phyloP scores from a whole-genome alignment of 2,797 vertebrate genomes.

The Acanthis flammea region DNA sequence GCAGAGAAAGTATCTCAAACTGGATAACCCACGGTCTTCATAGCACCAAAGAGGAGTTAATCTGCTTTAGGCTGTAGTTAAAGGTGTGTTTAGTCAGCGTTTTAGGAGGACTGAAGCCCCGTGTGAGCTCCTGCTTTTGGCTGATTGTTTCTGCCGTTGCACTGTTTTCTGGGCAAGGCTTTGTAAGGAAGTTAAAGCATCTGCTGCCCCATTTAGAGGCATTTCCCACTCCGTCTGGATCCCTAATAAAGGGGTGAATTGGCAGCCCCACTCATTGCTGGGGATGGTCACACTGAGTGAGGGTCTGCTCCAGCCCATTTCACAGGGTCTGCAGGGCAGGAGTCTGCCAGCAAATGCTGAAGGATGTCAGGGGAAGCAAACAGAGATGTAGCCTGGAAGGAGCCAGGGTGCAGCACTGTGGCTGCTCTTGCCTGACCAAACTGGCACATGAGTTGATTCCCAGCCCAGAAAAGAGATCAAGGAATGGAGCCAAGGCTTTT shows the following conservation, averaged over 20 bases:
- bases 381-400: background rate
- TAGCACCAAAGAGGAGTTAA: background rate
- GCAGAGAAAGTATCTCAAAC: background rate
- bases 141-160: background rate
- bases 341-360: background rate
- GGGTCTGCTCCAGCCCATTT: background rate
- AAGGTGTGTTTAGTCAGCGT: background rate
- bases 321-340: background rate
- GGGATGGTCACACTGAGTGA: background rate
- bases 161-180: background rate
- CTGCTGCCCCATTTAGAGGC: background rate
- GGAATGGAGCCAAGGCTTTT: background rate
- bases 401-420: accelerated
- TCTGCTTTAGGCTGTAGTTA: background rate
- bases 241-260: background rate
- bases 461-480: constrained; percentile 29
- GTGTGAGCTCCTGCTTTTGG: background rate
- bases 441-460: constrained; percentile 2
- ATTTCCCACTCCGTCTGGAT: too few relatives aligned
- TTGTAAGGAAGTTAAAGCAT: background rate
- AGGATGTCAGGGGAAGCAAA: background rate
- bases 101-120: background rate
- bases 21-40: background rate
- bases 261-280: background rate
- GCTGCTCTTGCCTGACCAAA: constrained; percentile 18